Conservation (phyloP, 2,797 vertebrate species). For the Botia almorhae region DNA sequence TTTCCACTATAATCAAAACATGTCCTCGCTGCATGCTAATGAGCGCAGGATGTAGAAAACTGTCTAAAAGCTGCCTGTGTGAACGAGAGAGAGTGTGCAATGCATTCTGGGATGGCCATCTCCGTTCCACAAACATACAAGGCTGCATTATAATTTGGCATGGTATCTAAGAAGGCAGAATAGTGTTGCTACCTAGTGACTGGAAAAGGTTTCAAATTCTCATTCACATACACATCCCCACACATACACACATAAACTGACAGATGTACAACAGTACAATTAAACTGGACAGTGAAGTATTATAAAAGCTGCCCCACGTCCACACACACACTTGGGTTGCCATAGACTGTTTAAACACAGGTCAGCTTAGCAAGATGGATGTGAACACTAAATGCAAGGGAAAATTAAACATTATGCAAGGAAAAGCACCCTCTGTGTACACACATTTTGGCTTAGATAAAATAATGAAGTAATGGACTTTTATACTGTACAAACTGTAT, state of each 20-base stretch:
- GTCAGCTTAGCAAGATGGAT: constrained; percentile 31
- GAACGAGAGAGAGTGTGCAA: background rate
- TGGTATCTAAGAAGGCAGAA: background rate
- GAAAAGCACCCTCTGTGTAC: background rate
- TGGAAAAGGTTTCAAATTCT: background rate
- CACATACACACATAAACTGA: constrained; percentile 1
- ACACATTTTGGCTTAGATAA: no score
- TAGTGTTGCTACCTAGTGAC: background rate
- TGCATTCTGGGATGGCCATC: background rate
- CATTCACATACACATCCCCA: background rate
- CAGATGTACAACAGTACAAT: constrained; percentile 6
- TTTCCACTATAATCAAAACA: constrained; percentile 50
- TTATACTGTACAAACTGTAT: no score
- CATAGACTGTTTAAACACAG: constrained; percentile 14
- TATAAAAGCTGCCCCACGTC: background rate
- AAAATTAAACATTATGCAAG: constrained; percentile 22
- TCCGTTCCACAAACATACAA: background rate
- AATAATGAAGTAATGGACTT: no score
- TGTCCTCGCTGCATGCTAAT: constrained; percentile 56
- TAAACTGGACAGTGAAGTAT: background rate
- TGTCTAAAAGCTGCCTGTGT: constrained; percentile 34
- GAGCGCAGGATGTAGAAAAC: constrained; percentile 40
- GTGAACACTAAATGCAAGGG: constrained; percentile 11
- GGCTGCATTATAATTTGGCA: background rate
- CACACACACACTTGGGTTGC: constrained; percentile 25